Conservation (phyloP, 2,797 vertebrate genomes). For the Cetoscarus ocellatus region DNA sequence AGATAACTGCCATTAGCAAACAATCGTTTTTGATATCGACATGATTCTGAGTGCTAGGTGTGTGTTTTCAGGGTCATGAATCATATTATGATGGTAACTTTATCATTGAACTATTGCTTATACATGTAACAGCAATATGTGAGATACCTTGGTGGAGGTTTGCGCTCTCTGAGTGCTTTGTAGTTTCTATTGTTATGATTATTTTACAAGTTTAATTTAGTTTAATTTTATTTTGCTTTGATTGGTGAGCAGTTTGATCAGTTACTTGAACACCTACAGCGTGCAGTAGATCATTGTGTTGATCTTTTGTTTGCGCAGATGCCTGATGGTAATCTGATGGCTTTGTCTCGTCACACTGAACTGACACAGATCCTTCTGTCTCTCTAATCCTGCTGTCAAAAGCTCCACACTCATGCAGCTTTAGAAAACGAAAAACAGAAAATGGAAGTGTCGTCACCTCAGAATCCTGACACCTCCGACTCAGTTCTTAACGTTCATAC, state of each 20-base stretch:
- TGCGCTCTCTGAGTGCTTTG: no score
- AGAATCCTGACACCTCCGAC: conserved; percentile 9
- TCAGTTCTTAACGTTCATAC: conserved; percentile 18
- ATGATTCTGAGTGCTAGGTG: no score
- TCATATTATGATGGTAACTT: no score
- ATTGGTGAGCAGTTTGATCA: not conserved
- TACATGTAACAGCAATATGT: no score
- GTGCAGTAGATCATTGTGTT: not conserved
- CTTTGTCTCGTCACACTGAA: conserved; percentile 27
- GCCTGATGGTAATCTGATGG: conserved; percentile 31
- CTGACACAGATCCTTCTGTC: conserved; percentile 38
- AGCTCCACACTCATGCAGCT: not conserved
- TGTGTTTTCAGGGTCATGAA: no score
- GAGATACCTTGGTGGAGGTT: no score
- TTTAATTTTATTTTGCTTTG: not conserved
- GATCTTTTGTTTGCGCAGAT: conserved; percentile 15
- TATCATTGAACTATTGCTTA: no score
- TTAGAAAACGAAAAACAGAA: conserved; percentile 3
- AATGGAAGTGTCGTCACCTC: conserved; percentile 12
- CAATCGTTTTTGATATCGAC: no score
- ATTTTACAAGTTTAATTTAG: conserved; percentile 3
- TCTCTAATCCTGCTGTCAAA: conserved; percentile 27
- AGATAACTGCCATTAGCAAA: no score
- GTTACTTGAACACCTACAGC: not conserved
- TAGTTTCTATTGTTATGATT: not conserved